Evolutionary conservation across 23 tunicate genomes (phyloP).

Genomic region (Styela clava): DNA sequence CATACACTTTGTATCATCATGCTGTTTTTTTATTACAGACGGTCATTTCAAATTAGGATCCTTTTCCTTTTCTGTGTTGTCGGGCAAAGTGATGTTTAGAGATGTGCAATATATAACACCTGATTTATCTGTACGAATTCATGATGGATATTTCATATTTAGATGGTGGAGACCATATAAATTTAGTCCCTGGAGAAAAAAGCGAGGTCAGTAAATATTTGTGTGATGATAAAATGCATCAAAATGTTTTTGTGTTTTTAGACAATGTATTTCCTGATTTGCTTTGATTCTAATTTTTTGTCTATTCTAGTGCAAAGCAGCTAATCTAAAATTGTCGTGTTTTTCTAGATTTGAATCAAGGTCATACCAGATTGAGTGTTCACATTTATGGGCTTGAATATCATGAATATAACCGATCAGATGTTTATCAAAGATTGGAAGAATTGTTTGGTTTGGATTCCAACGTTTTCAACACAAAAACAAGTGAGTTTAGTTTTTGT

Average conservation of each 20-base stretch:
- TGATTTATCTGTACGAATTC: slow-evolving; percentile 58
- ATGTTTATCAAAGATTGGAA: slow-evolving; percentile 41
- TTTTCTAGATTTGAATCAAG: slow-evolving; percentile 73
- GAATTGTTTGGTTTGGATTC: slow-evolving; percentile 24
- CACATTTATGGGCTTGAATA: slow-evolving; percentile 43
- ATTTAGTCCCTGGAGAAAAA: slow-evolving; percentile 47
- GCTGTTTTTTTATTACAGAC: slow-evolving; percentile 48
- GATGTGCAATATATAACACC: slow-evolving; percentile 61
- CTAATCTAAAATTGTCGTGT: too few relatives aligned
- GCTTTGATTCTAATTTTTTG: too few relatives aligned
- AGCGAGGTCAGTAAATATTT: slow-evolving; percentile 36
- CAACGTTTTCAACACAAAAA: background rate
- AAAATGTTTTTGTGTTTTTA: too few relatives aligned
- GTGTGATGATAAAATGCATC: background rate
- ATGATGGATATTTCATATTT: slow-evolving; percentile 84
- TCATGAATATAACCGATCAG: slow-evolving; percentile 51
- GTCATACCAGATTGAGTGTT: slow-evolving; percentile 72
- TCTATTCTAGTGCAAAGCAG: too few relatives aligned
- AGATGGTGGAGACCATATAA: slow-evolving; percentile 92
- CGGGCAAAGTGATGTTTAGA: slow-evolving; percentile 96
- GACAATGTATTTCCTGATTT: too few relatives aligned
- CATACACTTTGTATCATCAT: too few relatives aligned
- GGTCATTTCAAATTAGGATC: slow-evolving; percentile 60
- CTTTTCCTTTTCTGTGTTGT: slow-evolving; percentile 64
- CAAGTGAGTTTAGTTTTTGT: slow-evolving; percentile 30